These are phyloP conservation scores for rat (Rattus norvegicus) DNA, from an alignment of 2,113 vertebrate species.

Conservation along the genomic window GRCr8 NC_086035.1:10036001-10036500, in stretches of 20 bases:
- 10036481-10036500: slow-evolving; percentile 2
- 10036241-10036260: background rate
- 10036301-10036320: background rate
- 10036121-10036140: background rate
- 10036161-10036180: background rate
- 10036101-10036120: background rate
- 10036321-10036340: slow-evolving; percentile 56
- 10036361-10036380: slow-evolving; percentile 58
- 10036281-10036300: background rate
- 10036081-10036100: background rate
- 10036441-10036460: background rate
- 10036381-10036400: slow-evolving; percentile 67
- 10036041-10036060: background rate
- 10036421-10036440: background rate
- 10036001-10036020: background rate
- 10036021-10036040: background rate
- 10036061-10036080: background rate
- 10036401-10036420: background rate
- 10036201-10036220: background rate
- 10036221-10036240: background rate
- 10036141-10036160: background rate
- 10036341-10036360: slow-evolving; percentile 69
- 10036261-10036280: background rate
- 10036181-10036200: background rate
- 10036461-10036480: background rate